Percentiles rank a stretch among this genome's conserved stretches.
phyloP scores from a whole-genome alignment of 2,888 invertebrate genomes.

The Aethes cnicana region DNA sequence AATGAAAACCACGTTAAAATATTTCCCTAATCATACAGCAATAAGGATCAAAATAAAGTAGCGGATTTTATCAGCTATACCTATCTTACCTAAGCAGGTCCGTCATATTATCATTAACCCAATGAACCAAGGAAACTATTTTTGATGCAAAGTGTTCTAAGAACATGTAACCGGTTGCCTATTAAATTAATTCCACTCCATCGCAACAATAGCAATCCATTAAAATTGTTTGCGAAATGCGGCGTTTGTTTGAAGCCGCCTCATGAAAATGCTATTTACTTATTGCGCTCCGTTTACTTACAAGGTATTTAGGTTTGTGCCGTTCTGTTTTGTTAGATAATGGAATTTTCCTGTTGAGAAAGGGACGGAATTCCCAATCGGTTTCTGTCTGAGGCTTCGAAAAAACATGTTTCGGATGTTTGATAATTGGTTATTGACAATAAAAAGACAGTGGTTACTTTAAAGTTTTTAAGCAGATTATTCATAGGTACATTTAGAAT shows the following conservation, averaged over 20 bases:
- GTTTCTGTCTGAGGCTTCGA: slow-evolving; percentile 44
- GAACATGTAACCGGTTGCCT: slow-evolving; percentile 9
- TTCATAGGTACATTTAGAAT: too few species aligned
- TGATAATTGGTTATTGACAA: slow-evolving; percentile 58
- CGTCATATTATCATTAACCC: too few species aligned
- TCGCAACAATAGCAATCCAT: slow-evolving; percentile 48
- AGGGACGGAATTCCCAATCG: slow-evolving; percentile 71
- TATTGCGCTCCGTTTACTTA: slow-evolving; percentile 79
- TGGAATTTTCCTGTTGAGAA: slow-evolving; percentile 77
- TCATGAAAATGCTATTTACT: slow-evolving; percentile 75
- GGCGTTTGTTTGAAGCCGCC: slow-evolving; percentile 68
- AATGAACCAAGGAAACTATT: too few species aligned
- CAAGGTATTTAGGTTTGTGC: slow-evolving; percentile 77
- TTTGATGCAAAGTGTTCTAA: neutral
- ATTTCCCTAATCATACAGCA: too few species aligned
- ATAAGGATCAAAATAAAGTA: too few species aligned
- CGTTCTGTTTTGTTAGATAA: slow-evolving; percentile 72
- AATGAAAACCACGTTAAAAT: too few species aligned
- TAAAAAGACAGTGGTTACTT: slow-evolving; percentile 45
- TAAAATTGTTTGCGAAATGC: slow-evolving; percentile 64
- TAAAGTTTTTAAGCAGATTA: neutral
- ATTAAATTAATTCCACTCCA: slow-evolving; percentile 26
- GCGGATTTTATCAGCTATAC: too few species aligned
- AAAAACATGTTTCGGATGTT: slow-evolving; percentile 61
- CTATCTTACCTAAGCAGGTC: too few species aligned